Percentiles rank a stretch among this genome's conserved stretches.
These are phyloP conservation scores for Lutjanus erythropterus DNA, from an alignment of 2,113 vertebrate genomes.

Conservation along the genomic window DNA sequence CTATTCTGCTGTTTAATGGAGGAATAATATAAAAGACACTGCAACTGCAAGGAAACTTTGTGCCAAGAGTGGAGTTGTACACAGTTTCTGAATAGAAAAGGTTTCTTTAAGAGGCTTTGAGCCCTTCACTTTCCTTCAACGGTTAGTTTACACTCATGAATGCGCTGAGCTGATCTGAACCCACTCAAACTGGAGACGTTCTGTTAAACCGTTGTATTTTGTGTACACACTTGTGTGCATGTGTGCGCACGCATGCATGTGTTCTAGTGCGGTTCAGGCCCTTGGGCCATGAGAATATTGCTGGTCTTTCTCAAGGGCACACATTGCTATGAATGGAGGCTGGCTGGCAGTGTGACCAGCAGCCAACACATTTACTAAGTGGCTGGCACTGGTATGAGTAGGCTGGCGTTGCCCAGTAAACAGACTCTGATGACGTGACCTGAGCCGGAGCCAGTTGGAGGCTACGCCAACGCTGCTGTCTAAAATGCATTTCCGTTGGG, in stretches of 20 bases:
- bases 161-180: conserved; percentile 68
- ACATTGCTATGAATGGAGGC: conserved; percentile 78
- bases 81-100: conserved; percentile 67
- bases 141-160: conserved; percentile 75
- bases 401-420: conserved; percentile 76
- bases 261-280: conserved; percentile 40
- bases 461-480: conserved; percentile 30
- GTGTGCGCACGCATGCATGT: conserved; percentile 47
- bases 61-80: conserved; percentile 51
- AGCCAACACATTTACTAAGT: conserved; percentile 79
- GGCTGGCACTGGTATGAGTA: conserved; percentile 74
- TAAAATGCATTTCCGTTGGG: conserved; percentile 39
- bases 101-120: conserved; percentile 72
- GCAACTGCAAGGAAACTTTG: conserved; percentile 39
- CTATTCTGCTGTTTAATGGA: conserved; percentile 28
- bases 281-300: conserved; percentile 75
- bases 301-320: conserved; percentile 73
- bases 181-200: conserved; percentile 62
- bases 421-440: conserved; percentile 75
- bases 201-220: conserved; percentile 71
- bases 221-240: conserved; percentile 51
- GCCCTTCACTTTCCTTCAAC: conserved; percentile 62
- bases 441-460: conserved; percentile 72
- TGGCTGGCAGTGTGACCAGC: conserved; percentile 71
- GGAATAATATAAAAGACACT: conserved; percentile 41